phyloP scores from a whole-genome alignment of 1,140 invertebrate genomes.

The Episyrphus balteatus region DNA sequence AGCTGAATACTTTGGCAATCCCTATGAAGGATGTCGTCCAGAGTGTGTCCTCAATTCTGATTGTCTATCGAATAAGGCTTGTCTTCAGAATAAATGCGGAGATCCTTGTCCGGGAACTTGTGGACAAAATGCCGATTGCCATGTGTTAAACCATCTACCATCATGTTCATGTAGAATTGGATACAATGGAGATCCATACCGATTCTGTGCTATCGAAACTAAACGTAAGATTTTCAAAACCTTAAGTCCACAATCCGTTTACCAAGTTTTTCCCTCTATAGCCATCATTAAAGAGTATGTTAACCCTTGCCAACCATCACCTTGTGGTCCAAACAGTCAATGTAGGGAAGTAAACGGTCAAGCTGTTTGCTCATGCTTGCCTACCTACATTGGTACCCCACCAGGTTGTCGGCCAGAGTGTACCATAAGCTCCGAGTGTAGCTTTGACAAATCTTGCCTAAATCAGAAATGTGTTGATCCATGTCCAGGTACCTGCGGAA shows the following conservation, averaged over 20 bases:
- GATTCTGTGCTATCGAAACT: slow-evolving; percentile 36
- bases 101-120: slow-evolving; percentile 47
- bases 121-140: slow-evolving; percentile 56
- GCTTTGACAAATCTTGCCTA: slow-evolving; percentile 54
- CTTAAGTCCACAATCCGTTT: not conserved
- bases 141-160: slow-evolving; percentile 61
- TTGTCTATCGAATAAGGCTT: slow-evolving; percentile 43
- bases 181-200: slow-evolving; percentile 57
- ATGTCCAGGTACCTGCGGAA: slow-evolving; percentile 55
- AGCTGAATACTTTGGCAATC: slow-evolving; percentile 43
- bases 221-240: slow-evolving; percentile 22
- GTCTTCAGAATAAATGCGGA: slow-evolving; percentile 46
- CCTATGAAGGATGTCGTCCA: slow-evolving; percentile 45
- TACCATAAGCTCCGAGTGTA: slow-evolving; percentile 51
- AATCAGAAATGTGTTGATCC: slow-evolving; percentile 58
- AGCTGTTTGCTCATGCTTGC: slow-evolving; percentile 56
- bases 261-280: slow-evolving; percentile 10
- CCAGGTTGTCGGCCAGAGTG: slow-evolving; percentile 61
- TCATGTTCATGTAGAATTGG: slow-evolving; percentile 55
- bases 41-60: slow-evolving; percentile 48
- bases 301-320: slow-evolving; percentile 49
- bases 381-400: slow-evolving; percentile 61
- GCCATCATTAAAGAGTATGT: slow-evolving; percentile 29
- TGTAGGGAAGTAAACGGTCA: slow-evolving; percentile 52
- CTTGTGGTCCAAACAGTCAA: slow-evolving; percentile 58